Base-by-base conservation (phyloP, 2,113 vertebrate species). In the Phrynosoma blainvillii region DNA sequence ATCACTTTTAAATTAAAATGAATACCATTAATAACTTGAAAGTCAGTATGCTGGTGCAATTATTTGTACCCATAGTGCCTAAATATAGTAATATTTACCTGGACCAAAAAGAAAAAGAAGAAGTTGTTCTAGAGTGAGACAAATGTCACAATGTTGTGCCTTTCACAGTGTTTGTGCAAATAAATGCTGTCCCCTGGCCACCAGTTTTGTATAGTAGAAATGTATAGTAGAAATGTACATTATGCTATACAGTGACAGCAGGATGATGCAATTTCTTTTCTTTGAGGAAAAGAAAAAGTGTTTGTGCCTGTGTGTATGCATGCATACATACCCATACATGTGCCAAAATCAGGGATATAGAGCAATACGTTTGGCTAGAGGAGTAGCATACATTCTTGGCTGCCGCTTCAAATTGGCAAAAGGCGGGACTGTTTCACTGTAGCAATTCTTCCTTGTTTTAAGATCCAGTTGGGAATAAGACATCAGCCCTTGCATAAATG, bases 401-500 rank as follows among this genome's bases (percentile, higher is more conserved):
- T 92, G 79, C 70, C 89, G 93, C 87, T 82, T 89, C 92, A 80
- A 92, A 84, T 89, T 65, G 25, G 74, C 82, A 86, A 90, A 93
- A 47, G 71, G 68, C 86, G 93, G 30, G 94, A 94, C 90, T 94
- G 90, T 78, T 89, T 96, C 90, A 84, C 84, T 73, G 52, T 92
- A 90, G 75, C 83, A 20, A 1, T 93, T 83, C 92, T 75, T 91
- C 65, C 82, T 16, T 93, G 68, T 92, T 95, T 92, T 92, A 91
- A 95, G 90, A 94, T 93, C 91, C 91, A 90, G 82, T 68, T 90
- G 95, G 87, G 93, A 94, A 88, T 36, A 95, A 94, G 87, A 87
- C 92, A 92, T 52, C 83, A 88, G 73, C 71, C 52, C 85, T 93
- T 96, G 91, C 89, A 95, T 95, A 94, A 96, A 93, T 91, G 62